Evolutionary conservation across 2,797 vertebrate genomes (phyloP), one percentile per base, ranked within the genome.

Genomic region (Galagoides demidoff): DNA sequence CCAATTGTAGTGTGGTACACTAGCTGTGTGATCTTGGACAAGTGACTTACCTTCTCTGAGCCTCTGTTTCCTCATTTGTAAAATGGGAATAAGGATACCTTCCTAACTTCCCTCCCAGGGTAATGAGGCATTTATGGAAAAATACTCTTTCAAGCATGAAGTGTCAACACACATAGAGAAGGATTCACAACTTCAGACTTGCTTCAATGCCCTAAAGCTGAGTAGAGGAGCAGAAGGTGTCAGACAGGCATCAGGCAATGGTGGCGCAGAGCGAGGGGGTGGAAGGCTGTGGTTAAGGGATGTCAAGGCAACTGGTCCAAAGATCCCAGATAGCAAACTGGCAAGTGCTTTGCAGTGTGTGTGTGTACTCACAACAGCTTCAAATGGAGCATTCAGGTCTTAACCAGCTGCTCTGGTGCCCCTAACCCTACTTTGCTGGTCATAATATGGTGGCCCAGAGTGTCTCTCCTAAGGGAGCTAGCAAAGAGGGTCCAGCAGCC

Each of bases 301-400:
- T 89, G 90, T 89, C 92, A 93, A 91, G 95, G 92, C 92, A 96
- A 86, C 79, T 37, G 1, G 11, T 52, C 79, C 93, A 63, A 64
- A 31, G 68, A 77, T 68, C 39, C 86, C 68, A 59, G 91, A n/a
- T 29, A 57, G 93, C 85, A 81, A 79, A 57, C 68, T 85, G 68
- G 81, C 77, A 94, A 63, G 77, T 2, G 8, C 59, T 55, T 16
- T 7, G 6, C 37, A 10, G 43, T 5, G 39, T 66, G 31, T 66
- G 14, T 11, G 7, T 63, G 27, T 55, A 86, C 94, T 66, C 82
- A 68, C 43, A 37, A 76, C 82, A 70, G 37, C 63, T 8, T 27
- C 71, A 20, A 20, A 57, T 2, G 39, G 83, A 86, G 84, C 29
- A 43, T 20, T 43, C 13, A 10, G 81, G 78, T 86, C 74, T 85